phyloP scores from a whole-genome alignment of 2,113 vertebrate genomes.

The Limanda limanda region DNA sequence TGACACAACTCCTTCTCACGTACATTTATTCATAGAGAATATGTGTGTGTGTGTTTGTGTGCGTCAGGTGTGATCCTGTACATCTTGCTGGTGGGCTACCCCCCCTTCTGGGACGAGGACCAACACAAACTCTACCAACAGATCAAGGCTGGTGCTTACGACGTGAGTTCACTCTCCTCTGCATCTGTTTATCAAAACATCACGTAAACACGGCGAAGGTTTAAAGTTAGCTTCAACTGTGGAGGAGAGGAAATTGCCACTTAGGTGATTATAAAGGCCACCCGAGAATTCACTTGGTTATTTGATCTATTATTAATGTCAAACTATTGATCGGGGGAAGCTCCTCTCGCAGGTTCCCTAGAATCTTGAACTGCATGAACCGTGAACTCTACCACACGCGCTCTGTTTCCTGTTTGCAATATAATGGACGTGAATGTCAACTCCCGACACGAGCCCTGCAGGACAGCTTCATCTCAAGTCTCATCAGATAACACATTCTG shows the following conservation, averaged over 20 bases:
- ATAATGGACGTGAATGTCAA: too few relatives aligned
- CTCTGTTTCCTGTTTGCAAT: too few relatives aligned
- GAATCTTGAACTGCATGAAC: too few relatives aligned
- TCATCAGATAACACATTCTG: constrained; percentile 10
- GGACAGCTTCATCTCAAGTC: background rate
- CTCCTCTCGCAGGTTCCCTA: background rate
- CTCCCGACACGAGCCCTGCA: too few relatives aligned
- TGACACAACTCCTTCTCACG: background rate
- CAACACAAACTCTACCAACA: constrained; percentile 99
- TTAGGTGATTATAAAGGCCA: background rate
- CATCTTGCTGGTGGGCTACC: constrained; percentile 98
- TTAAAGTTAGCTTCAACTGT: too few relatives aligned
- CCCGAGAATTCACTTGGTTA: too few relatives aligned
- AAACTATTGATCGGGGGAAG: too few relatives aligned
- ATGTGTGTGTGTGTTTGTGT: constrained; percentile 57
- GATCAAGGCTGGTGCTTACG: constrained; percentile 99
- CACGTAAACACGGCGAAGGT: too few relatives aligned
- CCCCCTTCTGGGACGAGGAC: constrained; percentile 99
- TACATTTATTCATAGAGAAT: background rate
- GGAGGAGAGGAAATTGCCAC: background rate
- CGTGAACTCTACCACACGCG: too few relatives aligned
- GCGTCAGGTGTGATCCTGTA: constrained; percentile 95
- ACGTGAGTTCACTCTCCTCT: constrained; percentile 84
- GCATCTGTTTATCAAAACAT: too few relatives aligned
- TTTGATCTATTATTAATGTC: too few relatives aligned